Conservation (phyloP, 2,113 vertebrate genomes). For the Malurus melanocephalus region DNA sequence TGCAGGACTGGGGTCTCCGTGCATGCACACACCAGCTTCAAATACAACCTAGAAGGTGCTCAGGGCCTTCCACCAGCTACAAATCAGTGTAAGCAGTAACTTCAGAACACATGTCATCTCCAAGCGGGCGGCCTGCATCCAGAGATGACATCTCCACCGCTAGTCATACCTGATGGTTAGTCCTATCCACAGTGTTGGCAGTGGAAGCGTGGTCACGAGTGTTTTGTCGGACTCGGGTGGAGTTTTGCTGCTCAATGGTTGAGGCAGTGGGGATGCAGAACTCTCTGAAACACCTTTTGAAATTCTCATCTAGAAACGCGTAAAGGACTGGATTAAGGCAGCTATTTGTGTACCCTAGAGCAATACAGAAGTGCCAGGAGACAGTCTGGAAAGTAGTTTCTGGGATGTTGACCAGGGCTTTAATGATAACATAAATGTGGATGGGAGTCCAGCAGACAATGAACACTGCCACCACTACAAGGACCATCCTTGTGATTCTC, state of each 20-base stretch:
- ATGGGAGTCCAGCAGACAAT: slow-evolving; percentile 98
- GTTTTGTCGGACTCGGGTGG: slow-evolving; percentile 82
- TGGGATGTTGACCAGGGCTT: slow-evolving; percentile 90
- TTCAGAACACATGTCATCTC: slow-evolving; percentile 83
- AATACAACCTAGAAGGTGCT: neutral
- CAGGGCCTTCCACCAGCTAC: slow-evolving; percentile 7
- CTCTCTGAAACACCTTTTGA: slow-evolving; percentile 97
- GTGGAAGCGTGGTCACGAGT: slow-evolving; percentile 86
- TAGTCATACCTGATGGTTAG: slow-evolving; percentile 97
- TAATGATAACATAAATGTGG: slow-evolving; percentile 96
- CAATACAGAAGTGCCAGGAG: slow-evolving; percentile 98
- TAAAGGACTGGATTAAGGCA: slow-evolving; percentile 98
- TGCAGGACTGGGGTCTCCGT: neutral
- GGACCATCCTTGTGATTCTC: slow-evolving; percentile 96
- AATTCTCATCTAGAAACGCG: slow-evolving; percentile 97
- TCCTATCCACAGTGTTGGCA: slow-evolving; percentile 87
- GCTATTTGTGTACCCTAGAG: slow-evolving; percentile 97
- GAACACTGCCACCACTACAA: slow-evolving; percentile 96
- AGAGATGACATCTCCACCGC: slow-evolving; percentile 86
- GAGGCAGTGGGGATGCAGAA: slow-evolving; percentile 93
- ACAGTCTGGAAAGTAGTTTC: slow-evolving; percentile 91
- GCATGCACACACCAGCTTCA: neutral
- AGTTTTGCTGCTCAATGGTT: slow-evolving; percentile 88
- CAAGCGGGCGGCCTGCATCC: slow-evolving; percentile 69
- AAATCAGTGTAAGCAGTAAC: slow-evolving; percentile 79